Conservation (phyloP, 2,888 invertebrate species). For the Linyphia triangularis region DNA sequence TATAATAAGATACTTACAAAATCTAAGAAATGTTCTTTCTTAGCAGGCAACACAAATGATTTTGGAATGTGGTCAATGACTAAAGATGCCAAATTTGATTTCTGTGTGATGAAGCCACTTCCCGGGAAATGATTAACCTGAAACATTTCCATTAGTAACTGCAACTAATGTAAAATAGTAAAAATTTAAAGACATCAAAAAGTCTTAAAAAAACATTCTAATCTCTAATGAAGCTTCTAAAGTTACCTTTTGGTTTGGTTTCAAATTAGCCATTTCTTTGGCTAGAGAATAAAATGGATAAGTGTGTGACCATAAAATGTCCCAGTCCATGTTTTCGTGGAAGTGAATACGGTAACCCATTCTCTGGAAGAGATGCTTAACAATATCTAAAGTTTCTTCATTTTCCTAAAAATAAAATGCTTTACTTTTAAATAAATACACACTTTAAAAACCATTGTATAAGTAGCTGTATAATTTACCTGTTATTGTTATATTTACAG, state of each 20-base stretch:
- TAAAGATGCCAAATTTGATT: slow-evolving; percentile 91
- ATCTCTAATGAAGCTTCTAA: not conserved
- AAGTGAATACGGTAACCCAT: slow-evolving; percentile 86
- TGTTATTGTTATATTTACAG: too few species aligned
- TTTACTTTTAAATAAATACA: too few species aligned
- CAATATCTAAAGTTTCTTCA: slow-evolving; percentile 83
- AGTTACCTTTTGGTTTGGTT: slow-evolving; percentile 85
- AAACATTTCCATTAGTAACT: too few species aligned
- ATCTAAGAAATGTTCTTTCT: slow-evolving; percentile 85
- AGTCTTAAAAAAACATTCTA: not conserved
- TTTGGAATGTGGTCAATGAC: slow-evolving; percentile 89
- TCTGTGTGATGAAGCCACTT: slow-evolving; percentile 94
- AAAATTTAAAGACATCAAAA: not conserved
- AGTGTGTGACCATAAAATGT: slow-evolving; percentile 95
- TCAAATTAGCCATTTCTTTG: slow-evolving; percentile 83
- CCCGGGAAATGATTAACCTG: slow-evolving; percentile 94
- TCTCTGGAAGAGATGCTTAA: slow-evolving; percentile 87
- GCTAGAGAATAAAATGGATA: slow-evolving; percentile 87
- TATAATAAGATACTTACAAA: slow-evolving; percentile 82
- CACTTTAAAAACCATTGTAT: too few species aligned
- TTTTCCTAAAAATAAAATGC: slow-evolving; percentile 41
- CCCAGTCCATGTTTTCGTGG: slow-evolving; percentile 84
- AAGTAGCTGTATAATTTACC: too few species aligned
- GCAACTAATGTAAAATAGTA: not conserved
- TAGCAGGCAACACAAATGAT: slow-evolving; percentile 91